phyloP scores from a whole-genome alignment of 2,888 invertebrate genomes.

The Pseudanteris insignis region DNA sequence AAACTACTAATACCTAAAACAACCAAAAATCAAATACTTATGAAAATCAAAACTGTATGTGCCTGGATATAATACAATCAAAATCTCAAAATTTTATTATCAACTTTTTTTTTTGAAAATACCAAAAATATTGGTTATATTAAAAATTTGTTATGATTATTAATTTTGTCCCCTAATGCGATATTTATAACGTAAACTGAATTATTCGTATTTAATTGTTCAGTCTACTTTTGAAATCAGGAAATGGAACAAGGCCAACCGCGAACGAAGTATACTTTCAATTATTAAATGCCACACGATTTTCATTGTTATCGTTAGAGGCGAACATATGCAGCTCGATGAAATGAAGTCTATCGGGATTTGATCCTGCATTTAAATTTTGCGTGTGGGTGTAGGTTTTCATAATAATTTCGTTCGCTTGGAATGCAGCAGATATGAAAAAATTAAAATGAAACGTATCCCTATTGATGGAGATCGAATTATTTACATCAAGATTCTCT shows the following conservation, averaged over 20 bases:
- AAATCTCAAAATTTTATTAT: too few relatives aligned
- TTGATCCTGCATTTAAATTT: neutral
- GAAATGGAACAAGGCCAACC: slow-evolving; percentile 15
- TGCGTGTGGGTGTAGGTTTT: slow-evolving; percentile 4
- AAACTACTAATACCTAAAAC: too few relatives aligned
- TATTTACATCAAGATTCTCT: too few relatives aligned
- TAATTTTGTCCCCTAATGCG: too few relatives aligned
- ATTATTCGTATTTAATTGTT: slow-evolving; percentile 11
- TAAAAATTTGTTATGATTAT: too few relatives aligned
- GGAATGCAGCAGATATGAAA: too few relatives aligned
- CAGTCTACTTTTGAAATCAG: slow-evolving; percentile 7
- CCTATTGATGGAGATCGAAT: too few relatives aligned
- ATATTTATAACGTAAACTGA: neutral
- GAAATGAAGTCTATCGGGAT: slow-evolving; percentile 1
- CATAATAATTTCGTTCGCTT: slow-evolving; percentile 3
- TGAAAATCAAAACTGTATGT: too few relatives aligned
- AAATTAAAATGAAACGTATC: slow-evolving; percentile 1
- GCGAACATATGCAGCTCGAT: slow-evolving; percentile 1
- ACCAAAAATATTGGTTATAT: too few relatives aligned
- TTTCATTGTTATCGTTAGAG: slow-evolving; percentile 2
- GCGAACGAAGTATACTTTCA: slow-evolving; percentile 8
- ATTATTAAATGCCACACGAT: slow-evolving; percentile 8
- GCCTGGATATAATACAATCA: too few relatives aligned
- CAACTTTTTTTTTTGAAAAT: too few relatives aligned
- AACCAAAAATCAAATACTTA: too few relatives aligned